phyloP scores from a whole-genome alignment of 1,140 invertebrate genomes.

The Leptinotarsa lineolata region DNA sequence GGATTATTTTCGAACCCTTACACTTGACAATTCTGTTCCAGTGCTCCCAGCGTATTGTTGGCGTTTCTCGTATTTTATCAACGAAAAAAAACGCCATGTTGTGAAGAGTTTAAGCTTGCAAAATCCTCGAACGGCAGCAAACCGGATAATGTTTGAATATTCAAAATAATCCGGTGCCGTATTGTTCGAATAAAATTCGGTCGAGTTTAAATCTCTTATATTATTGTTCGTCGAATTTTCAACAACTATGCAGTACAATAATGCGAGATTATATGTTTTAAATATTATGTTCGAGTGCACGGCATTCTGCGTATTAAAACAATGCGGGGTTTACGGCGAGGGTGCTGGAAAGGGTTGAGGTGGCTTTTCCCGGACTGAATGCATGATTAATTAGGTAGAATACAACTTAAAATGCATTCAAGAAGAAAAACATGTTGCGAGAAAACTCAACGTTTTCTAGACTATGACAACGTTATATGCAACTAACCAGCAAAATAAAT shows the following conservation, averaged over 20 bases:
- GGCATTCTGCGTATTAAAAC: not conserved
- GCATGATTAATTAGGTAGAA: not conserved
- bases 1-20: not conserved
- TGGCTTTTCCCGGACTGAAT: not conserved
- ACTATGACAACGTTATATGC: too few species aligned
- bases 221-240: slow-evolving; percentile 22
- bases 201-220: slow-evolving; percentile 18
- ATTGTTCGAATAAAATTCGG: slow-evolving; percentile 6
- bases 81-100: not conserved
- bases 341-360: not conserved
- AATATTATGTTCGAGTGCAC: slow-evolving; percentile 19
- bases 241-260: slow-evolving; percentile 14
- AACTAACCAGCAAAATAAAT: too few species aligned
- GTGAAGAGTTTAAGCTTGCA: not conserved
- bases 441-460: too few species aligned
- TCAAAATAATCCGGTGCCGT: not conserved
- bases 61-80: not conserved
- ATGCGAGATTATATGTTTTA: slow-evolving; percentile 20
- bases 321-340: not conserved
- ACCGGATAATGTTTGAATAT: slow-evolving; percentile 6
- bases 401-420: not conserved
- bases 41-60: not conserved
- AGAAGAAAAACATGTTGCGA: too few species aligned
- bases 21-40: slow-evolving; percentile 2
- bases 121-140: slow-evolving; percentile 1